These are phyloP conservation scores for Eurois occulta DNA, from an alignment of 2,888 invertebrate species.

Conservation along the genomic window DNA sequence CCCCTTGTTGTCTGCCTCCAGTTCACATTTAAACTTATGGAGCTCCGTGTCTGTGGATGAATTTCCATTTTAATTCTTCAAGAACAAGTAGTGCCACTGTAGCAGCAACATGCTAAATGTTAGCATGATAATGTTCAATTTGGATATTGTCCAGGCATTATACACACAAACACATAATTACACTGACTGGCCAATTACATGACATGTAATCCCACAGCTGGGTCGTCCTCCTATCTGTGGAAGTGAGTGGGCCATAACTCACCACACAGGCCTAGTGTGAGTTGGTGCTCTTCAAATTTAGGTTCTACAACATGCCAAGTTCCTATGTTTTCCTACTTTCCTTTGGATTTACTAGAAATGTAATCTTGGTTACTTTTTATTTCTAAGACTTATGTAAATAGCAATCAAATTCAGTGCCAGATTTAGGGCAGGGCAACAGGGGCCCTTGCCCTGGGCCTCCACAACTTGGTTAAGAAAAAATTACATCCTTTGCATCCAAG, in stretches of 20 bases:
- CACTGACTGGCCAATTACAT: background rate
- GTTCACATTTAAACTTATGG: slow-evolving; percentile 99
- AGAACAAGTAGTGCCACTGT: background rate
- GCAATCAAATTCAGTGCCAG: too few species aligned
- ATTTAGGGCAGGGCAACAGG: too few species aligned
- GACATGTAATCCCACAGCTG: background rate
- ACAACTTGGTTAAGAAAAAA: too few species aligned
- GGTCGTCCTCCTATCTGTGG: background rate
- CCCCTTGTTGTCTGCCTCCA: slow-evolving; percentile 99
- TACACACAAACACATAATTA: background rate
- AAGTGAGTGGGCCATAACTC: background rate
- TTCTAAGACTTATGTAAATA: too few species aligned
- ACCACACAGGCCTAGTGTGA: background rate
- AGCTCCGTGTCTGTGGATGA: slow-evolving; percentile 93
- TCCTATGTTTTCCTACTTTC: background rate
- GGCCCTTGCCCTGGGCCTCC: too few species aligned
- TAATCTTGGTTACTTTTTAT: too few species aligned
- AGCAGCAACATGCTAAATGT: background rate
- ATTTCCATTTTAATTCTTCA: background rate
- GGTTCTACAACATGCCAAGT: background rate
- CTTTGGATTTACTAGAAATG: background rate
- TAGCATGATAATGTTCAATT: background rate
- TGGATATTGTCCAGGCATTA: background rate
- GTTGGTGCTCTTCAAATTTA: background rate
- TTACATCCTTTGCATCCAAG: too few species aligned